These are phyloP conservation scores for Labeo rohita DNA, from an alignment of 2,113 vertebrate genomes.

Conservation along the genomic window DNA sequence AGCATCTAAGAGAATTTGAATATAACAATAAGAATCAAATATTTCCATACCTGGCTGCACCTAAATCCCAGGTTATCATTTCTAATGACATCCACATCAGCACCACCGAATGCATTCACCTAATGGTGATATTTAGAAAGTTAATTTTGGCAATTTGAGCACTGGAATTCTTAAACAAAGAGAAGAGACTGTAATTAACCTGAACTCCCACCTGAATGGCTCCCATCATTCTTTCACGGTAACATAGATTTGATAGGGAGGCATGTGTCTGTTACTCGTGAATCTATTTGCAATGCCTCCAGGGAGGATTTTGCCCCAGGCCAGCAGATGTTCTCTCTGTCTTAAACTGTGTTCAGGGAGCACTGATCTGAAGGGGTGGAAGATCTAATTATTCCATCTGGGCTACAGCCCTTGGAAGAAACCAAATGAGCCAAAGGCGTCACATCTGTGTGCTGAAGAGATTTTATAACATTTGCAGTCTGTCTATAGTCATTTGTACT, in stretches of 20 bases:
- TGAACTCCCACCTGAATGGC: neutral
- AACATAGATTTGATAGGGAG: neutral
- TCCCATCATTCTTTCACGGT: neutral
- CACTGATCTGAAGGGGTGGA: conserved; percentile 31
- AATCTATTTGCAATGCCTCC: neutral
- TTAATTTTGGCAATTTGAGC: neutral
- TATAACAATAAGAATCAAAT: neutral
- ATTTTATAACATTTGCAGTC: neutral
- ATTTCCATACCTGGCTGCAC: neutral
- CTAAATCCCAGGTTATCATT: neutral
- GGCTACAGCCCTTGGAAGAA: conserved; percentile 4
- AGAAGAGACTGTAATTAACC: conserved; percentile 4
- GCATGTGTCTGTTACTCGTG: neutral
- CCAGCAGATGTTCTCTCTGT: conserved; percentile 46
- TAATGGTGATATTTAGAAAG: neutral
- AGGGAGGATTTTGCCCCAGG: conserved; percentile 34
- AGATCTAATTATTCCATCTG: conserved; percentile 40
- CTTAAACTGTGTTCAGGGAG: conserved; percentile 38
- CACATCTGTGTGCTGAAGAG: conserved; percentile 15
- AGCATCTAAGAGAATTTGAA: neutral
- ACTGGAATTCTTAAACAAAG: conserved; percentile 8
- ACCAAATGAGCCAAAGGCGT: conserved; percentile 1
- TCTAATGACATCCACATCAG: neutral
- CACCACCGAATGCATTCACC: neutral
- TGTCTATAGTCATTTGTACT: neutral